Evolutionary conservation across 2,797 vertebrate species (phyloP).

Genomic region (Lycodopsis pacificus): DNA sequence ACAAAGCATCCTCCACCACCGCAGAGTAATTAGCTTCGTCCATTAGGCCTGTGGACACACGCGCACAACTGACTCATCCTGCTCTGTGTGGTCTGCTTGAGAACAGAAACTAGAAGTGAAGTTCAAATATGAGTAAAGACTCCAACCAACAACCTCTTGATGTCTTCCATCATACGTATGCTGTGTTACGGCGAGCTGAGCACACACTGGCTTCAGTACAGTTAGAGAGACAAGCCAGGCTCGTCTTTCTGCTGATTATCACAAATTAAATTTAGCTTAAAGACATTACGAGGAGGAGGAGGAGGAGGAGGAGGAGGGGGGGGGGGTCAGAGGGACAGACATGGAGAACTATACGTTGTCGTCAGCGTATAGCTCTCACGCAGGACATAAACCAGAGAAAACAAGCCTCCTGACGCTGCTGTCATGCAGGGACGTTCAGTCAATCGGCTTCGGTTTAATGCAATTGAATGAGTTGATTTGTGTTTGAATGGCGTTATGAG

Average conservation of each 20-base stretch:
- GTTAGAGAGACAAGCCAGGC: conserved; percentile 36
- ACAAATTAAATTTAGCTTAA: conserved; percentile 69
- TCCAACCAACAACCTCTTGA: too few species aligned
- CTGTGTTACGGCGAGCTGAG: not conserved
- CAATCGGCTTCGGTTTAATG: not conserved
- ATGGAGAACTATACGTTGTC: not conserved
- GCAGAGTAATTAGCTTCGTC: conserved; percentile 44
- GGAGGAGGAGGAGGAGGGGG: not conserved
- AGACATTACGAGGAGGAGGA: conserved; percentile 54
- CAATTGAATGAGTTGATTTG: not conserved
- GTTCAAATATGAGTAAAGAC: too few species aligned
- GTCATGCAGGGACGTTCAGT: not conserved
- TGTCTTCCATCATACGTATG: not conserved
- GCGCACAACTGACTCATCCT: too few species aligned
- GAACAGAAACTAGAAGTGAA: too few species aligned
- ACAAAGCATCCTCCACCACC: conserved; percentile 18
- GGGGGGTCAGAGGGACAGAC: not conserved
- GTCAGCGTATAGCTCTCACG: not conserved
- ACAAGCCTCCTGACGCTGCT: conserved; percentile 27
- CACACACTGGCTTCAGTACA: not conserved
- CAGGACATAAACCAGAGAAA: conserved; percentile 34
- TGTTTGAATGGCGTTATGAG: not conserved
- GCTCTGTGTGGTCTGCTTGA: too few species aligned
- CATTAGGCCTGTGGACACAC: conserved; percentile 12
- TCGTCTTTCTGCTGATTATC: conserved; percentile 58